These are phyloP conservation scores for Mastomys natalensis DNA, from an alignment of 2,113 vertebrate genomes.

Conservation along the genomic window DNA sequence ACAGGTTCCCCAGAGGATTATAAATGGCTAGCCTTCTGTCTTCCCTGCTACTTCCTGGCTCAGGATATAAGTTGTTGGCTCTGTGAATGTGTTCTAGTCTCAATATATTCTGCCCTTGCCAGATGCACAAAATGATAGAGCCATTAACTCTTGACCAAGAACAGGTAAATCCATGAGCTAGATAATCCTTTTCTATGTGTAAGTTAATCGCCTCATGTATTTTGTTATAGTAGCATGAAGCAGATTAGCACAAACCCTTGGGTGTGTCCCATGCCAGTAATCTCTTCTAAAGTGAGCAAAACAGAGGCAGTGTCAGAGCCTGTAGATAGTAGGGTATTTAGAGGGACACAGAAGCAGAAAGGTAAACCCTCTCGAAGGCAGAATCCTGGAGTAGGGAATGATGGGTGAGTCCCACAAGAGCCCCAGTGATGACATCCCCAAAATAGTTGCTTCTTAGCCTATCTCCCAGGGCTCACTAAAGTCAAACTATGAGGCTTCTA, in stretches of 20 bases:
- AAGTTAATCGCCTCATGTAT: background rate
- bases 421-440: background rate
- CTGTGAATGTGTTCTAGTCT: background rate
- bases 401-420: background rate
- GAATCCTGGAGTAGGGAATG: accelerated
- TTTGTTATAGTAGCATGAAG: background rate
- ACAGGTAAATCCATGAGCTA: background rate
- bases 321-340: background rate
- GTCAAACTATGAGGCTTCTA: background rate
- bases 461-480: background rate
- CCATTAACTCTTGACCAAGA: background rate
- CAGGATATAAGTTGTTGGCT: background rate
- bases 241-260: background rate
- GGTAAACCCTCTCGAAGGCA: background rate
- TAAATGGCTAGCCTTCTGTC: background rate
- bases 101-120: background rate
- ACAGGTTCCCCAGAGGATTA: too few species aligned
- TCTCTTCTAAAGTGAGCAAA: background rate
- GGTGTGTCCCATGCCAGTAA: background rate
- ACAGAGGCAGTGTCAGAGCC: background rate
- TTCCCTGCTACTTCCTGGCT: background rate
- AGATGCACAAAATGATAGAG: background rate
- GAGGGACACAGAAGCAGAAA: background rate
- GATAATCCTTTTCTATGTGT: background rate
- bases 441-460: background rate